A percentile compares a stretch with the other conserved stretches of the same genome.
Evolutionary conservation across 1,140 invertebrate genomes (phyloP).

Genomic region (Drosophila arawakana): DNA sequence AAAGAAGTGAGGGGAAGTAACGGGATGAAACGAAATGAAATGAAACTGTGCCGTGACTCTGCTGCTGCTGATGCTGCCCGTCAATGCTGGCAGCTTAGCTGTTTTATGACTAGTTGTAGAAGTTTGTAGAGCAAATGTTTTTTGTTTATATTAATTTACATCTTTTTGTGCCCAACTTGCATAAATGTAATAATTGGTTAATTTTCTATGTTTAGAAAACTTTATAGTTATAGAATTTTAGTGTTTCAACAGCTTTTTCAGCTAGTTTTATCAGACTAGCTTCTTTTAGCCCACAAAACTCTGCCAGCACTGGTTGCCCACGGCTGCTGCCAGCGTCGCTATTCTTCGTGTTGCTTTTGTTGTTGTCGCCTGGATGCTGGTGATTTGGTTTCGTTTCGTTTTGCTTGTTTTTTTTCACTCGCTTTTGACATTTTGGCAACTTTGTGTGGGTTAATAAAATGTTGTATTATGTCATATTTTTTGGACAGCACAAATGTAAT

Average conservation of each 20-base stretch:
- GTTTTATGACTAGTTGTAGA: too few species aligned
- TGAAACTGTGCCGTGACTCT: slow-evolving; percentile 58
- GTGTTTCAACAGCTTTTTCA: too few species aligned
- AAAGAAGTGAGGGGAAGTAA: slow-evolving; percentile 63
- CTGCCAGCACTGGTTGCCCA: neutral
- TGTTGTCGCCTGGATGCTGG: slow-evolving; percentile 59
- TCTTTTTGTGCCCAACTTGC: too few species aligned
- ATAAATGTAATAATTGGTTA: too few species aligned
- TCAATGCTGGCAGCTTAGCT: too few species aligned
- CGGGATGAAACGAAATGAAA: slow-evolving; percentile 59
- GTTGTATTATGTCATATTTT: slow-evolving; percentile 80
- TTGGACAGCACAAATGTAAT: slow-evolving; percentile 54
- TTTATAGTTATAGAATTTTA: too few species aligned
- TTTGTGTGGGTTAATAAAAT: slow-evolving; percentile 78
- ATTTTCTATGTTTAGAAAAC: too few species aligned
- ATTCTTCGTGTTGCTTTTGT: neutral
- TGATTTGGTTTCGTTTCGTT: slow-evolving; percentile 54
- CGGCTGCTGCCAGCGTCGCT: neutral
- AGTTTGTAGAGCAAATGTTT: too few species aligned
- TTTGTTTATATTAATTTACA: too few species aligned
- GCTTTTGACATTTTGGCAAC: slow-evolving; percentile 54
- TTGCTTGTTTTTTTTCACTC: slow-evolving; percentile 5
- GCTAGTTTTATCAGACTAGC: too few species aligned
- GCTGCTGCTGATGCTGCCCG: neutral
- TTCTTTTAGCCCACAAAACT: too few species aligned